Base-by-base conservation (phyloP, 2,888 invertebrate species). In the Busseola fusca region DNA sequence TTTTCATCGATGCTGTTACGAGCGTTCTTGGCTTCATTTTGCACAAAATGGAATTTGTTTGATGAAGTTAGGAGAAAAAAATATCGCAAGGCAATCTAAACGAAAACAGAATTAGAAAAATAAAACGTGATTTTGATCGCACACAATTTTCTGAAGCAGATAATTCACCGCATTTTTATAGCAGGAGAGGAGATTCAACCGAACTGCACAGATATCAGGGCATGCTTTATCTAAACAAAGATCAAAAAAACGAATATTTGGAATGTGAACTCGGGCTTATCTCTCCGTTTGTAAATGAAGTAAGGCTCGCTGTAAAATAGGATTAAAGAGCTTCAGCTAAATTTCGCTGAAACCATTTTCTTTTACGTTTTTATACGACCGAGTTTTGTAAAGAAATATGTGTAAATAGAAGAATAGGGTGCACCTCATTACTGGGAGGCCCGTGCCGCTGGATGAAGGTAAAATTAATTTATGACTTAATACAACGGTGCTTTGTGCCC, bases 401-500 rank as follows among this genome's bases (percentile, higher is more conserved):
- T 90, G 89, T 87, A 87, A 90, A 90, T 87, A 87, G 86, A 81
- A 83, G 80, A 84, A 77, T n/a, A 78, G 77, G 78, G 85, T 87
- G 89, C 87, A 89, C 86, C 89, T 92, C 90, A 90, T 92, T 92
- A 90, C 87, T 76, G 86, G 80, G 82, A 75, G 78, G 71, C 73
- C 73, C 76, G 78, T 74, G 76, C 40, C 12, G 40, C 40, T 68
- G 85, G 86, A 84, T 85, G 85, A 86, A 90, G 89, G 87, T 84
- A 87, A 90, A 92, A 93, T 93, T 92, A 93, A 93, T 93, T 93
- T 92, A 92, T 88, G 90, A 89, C 89, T 90, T 91, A 91, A 93
- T 92, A 91, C 89, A 90, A 89, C 81, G 86, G 83, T 82, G 69
- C 80, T 85, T 83, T 85, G 78, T 84, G 70, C 72, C 56, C 69